Percentiles rank a stretch among this genome's conserved stretches.
Conservation (phyloP, 2,888 invertebrate species). For the Acleris laterana region DNA sequence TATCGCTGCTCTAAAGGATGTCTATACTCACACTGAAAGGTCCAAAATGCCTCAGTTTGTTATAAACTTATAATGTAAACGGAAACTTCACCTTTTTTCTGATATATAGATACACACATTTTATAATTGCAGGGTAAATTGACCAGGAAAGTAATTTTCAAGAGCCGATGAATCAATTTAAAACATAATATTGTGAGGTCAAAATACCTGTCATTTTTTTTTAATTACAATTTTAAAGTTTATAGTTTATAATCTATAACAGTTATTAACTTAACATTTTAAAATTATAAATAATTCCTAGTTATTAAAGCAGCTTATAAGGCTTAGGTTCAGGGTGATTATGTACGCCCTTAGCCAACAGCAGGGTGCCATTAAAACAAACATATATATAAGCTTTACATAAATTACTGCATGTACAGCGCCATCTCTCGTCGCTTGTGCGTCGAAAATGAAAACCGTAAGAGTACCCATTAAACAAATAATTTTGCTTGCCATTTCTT, state of each 20-base stretch:
- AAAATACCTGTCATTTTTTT: too few species aligned
- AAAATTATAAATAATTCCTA: not conserved
- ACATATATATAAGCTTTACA: conserved; percentile 1
- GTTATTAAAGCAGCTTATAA: not conserved
- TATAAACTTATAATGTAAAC: too few species aligned
- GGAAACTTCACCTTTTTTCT: too few species aligned
- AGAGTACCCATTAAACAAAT: conserved; percentile 42
- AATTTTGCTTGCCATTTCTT: conserved; percentile 41
- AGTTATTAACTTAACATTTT: not conserved
- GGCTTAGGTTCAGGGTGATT: not conserved
- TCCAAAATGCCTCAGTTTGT: too few species aligned
- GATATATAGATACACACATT: too few species aligned
- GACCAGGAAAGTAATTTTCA: too few species aligned
- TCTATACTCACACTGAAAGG: too few species aligned
- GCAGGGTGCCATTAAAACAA: not conserved
- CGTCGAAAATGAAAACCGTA: conserved; percentile 29
- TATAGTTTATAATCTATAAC: too few species aligned
- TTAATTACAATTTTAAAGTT: too few species aligned
- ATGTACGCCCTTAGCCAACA: not conserved
- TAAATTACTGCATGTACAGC: not conserved
- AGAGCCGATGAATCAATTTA: too few species aligned
- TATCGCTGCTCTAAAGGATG: not conserved
- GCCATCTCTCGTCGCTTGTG: conserved; percentile 6
- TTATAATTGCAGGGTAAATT: too few species aligned
- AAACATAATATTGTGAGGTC: too few species aligned